Base-by-base conservation (phyloP, 2,113 vertebrate species). In the Coryphaenoides rupestris region DNA sequence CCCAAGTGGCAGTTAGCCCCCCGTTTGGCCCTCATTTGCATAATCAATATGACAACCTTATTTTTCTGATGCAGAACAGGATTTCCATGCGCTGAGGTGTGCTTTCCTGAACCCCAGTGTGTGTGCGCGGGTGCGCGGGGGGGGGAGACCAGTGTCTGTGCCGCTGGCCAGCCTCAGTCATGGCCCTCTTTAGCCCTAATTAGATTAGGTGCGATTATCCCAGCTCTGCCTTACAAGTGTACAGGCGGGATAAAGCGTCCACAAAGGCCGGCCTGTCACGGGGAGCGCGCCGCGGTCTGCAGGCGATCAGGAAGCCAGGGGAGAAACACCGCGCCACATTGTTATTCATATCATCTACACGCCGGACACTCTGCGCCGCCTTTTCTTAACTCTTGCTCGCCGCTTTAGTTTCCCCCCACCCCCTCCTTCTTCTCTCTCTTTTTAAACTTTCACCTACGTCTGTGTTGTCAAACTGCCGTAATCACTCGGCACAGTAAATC, bases 31-130 rank as follows among this genome's bases (percentile, higher is more conserved):
- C 88, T 91, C 76, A 95, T 98, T 85, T 98, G 94, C 93, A 98
- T 98, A 98, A 98, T 98, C 95, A 94, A 98, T 96, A 98, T 96
- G 95, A 96, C 95, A 98, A 95, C 94, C 94, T 96, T 95, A 93
- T 96, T 96, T 96, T 95, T 95, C 93, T 92, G 92, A 96, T 93
- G 94, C 95, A 96, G 47, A n/a, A 96, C 93, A 93, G 93, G 94
- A 96, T n/a, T 95, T 93, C 47, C 15, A 82, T 92, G 89, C 90
- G 92, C 90, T 89, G 91, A 95, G 93, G 92, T 94, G 93, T 93
- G 92, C 94, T 13, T 52, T 19, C 50, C 19, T 55, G 19, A 55
- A 13, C 19, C 53, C 73, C 75, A 46, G 63, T 33, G 15, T 66
- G 66, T 72, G 75, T 70, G 69, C 75, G 70, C 26, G 68, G 58